Base-by-base conservation (phyloP, 2,888 invertebrate genomes). In the Drosophila birchii region DNA sequence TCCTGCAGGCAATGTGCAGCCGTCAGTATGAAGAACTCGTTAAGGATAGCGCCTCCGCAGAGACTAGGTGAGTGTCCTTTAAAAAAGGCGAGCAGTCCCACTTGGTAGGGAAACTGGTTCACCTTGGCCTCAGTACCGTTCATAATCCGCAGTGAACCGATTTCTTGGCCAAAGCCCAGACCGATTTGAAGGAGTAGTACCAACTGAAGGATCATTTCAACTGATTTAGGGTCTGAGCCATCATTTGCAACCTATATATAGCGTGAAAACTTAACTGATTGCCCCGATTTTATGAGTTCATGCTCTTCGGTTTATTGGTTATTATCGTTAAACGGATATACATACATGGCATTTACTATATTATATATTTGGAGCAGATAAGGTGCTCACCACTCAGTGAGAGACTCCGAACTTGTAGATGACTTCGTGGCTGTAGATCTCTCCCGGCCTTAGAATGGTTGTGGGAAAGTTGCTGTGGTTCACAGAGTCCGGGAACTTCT, bases 401-500 rank as follows among this genome's bases (percentile, higher is more conserved):
- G 26, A 55, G 18, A 93, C 88, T 70, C 96, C 96, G 91, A 96
- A 97, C 93, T 95, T 96, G 91, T 96, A 97, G 68, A 95, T 94
- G 44, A 96, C 95, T 71, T 93, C 94, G 84, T 97, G 96, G 26
- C 93, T 91, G 89, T 97, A 97, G 2, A 93, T 93, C 82, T 96
- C 94, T 3, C 95, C 96, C 14, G 97, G 97, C 83, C 95, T 94
- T 51, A 97, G 85, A 54, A 96, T 93, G 7, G 95, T 94, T 64
- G 94, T 94, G 3, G 97, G 97, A 81, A 97, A 97, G 82, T 95
- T 95, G 80, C 96, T 96, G 91, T 96, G 95, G 92, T 98, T 97
- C 1, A 97, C 93, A 14, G 98, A 97, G 93, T 99, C 97, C 0
- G 98, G 98, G 93, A 95, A 98, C 90, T 97, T 97, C 92, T 98